Evolutionary conservation across 2,888 invertebrate genomes (phyloP).

Genomic region (Formica aserva): DNA sequence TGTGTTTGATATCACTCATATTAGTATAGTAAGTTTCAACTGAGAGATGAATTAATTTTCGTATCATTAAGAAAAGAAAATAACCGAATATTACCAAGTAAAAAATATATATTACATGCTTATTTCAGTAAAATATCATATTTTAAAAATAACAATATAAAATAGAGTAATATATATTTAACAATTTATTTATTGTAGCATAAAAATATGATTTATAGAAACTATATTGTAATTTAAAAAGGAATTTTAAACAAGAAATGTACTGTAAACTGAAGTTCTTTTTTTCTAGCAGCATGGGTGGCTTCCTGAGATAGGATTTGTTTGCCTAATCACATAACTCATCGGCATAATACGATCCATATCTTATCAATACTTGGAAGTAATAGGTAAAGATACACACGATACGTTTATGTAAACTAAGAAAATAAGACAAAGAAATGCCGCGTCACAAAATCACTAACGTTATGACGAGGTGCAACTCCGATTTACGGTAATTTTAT

Average conservation of each 20-base stretch:
- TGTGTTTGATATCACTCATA: neutral
- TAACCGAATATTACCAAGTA: neutral
- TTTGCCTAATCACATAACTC: neutral
- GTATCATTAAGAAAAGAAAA: neutral
- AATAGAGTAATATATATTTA: neutral
- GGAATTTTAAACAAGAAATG: neutral
- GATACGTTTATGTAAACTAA: neutral
- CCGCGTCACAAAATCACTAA: neutral
- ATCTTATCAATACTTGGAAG: constrained; percentile 24
- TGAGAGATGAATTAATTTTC: neutral
- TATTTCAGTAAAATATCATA: neutral
- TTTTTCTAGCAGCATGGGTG: neutral
- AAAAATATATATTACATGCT: neutral
- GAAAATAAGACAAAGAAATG: neutral
- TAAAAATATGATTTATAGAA: neutral
- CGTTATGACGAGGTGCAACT: neutral
- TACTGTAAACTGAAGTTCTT: neutral
- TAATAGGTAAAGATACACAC: neutral
- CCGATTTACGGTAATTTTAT: neutral
- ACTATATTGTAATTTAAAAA: neutral
- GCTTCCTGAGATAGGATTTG: neutral
- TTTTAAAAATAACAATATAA: neutral
- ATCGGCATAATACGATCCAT: neutral
- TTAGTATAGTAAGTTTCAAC: neutral
- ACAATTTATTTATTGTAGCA: neutral